Conservation (phyloP, 2,113 vertebrate genomes). For the Muntiacus reevesi region DNA sequence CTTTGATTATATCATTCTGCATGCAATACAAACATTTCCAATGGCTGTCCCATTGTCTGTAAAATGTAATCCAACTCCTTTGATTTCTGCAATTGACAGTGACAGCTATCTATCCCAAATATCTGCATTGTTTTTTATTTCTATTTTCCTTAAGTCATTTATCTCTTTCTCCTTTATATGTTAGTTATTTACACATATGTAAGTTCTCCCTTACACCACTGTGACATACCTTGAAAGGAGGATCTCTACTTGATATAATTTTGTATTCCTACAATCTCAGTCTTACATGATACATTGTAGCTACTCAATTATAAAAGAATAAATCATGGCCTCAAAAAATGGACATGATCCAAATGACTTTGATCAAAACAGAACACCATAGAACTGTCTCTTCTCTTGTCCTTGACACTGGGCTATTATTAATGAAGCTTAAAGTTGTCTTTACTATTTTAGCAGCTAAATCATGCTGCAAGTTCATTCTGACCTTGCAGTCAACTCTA, state of each 20-base stretch:
- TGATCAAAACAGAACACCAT: background rate
- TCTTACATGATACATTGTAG: background rate
- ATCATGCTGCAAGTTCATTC: conserved; percentile 35
- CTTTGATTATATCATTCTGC: background rate
- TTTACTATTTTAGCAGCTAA: conserved; percentile 42
- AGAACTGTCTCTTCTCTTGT: background rate
- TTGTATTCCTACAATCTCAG: background rate
- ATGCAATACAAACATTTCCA: background rate
- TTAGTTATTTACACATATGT: background rate
- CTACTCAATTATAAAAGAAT: background rate
- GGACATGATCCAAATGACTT: background rate
- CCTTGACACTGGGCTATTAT: conserved; percentile 7
- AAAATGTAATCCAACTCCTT: background rate
- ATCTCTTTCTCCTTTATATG: background rate
- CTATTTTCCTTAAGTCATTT: background rate
- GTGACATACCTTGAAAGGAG: background rate
- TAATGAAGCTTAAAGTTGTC: background rate
- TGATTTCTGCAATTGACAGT: background rate
- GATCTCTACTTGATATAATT: background rate
- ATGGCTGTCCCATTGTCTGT: background rate
- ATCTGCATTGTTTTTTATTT: background rate
- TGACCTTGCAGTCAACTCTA: conserved; percentile 52
- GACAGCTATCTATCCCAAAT: background rate
- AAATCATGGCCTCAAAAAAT: background rate
- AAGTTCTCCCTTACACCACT: background rate